Percentiles rank a stretch among this genome's conserved stretches.
Evolutionary conservation across 2,797 vertebrate species (phyloP).

Genomic region (Sphenopsis melanotis): DNA sequence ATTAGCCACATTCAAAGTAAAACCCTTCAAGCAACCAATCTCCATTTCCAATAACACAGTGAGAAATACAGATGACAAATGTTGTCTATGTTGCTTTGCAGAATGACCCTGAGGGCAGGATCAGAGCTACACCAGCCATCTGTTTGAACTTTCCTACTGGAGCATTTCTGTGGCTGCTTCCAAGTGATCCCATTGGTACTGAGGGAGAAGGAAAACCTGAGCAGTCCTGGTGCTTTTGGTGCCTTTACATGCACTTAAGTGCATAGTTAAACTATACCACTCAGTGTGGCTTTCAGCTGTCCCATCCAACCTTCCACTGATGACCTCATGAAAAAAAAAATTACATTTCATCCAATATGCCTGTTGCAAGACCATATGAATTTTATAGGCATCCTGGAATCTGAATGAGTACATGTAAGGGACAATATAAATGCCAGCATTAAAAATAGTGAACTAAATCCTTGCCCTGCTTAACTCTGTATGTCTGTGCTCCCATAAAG

Average conservation of each 20-base stretch:
- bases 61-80: slow-evolving; percentile 24
- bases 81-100: slow-evolving; percentile 1
- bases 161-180: neutral
- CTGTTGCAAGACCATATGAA: neutral
- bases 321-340: neutral
- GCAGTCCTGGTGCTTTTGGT: neutral
- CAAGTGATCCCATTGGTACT: neutral
- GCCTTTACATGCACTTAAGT: neutral
- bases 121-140: slow-evolving; percentile 35
- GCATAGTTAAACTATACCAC: neutral
- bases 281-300: neutral
- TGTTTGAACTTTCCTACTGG: neutral
- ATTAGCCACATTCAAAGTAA: slow-evolving; percentile 25
- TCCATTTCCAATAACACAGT: neutral
- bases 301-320: neutral
- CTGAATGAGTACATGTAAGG: neutral
- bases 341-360: neutral
- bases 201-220: neutral
- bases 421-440: neutral
- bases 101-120: slow-evolving; percentile 19
- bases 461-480: neutral
- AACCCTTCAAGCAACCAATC: slow-evolving; percentile 14
- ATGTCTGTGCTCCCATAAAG: neutral
- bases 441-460: neutral
- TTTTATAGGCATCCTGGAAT: neutral